These are phyloP conservation scores for Pentalonia nigronervosa DNA, from an alignment of 1,140 invertebrate genomes.

Conservation along the genomic window DNA sequence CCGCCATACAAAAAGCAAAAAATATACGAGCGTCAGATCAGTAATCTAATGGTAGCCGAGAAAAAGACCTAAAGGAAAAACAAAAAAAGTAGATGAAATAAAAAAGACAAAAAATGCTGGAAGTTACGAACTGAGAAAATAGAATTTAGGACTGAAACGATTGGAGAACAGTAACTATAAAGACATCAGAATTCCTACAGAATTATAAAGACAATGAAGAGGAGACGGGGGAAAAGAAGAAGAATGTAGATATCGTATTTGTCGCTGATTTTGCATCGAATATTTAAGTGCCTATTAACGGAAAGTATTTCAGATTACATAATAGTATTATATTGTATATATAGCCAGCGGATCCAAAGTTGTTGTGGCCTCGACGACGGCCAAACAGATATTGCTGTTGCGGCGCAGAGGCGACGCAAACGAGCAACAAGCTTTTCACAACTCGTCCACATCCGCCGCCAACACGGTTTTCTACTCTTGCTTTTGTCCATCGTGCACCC, in stretches of 20 bases:
- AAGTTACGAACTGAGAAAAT: neutral
- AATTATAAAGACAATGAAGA: neutral
- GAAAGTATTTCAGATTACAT: neutral
- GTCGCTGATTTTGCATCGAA: neutral
- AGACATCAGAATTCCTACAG: neutral
- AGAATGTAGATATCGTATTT: neutral
- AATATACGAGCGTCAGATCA: neutral
- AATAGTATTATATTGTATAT: neutral
- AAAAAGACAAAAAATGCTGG: neutral
- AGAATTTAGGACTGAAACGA: neutral
- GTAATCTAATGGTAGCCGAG: neutral
- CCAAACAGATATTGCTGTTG: neutral
- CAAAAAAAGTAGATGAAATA: neutral
- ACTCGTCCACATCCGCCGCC: neutral
- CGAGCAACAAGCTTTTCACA: constrained; percentile 5
- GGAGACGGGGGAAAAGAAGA: neutral
- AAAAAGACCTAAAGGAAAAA: neutral
- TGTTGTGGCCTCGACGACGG: neutral
- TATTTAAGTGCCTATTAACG: neutral
- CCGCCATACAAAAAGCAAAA: neutral
- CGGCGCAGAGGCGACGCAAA: neutral
- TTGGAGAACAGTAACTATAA: neutral
- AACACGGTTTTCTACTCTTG: constrained; percentile 51
- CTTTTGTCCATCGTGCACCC: neutral
- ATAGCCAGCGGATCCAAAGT: neutral